phyloP scores from a whole-genome alignment of 2,113 vertebrate species.

The Galemys pyrenaicus region DNA sequence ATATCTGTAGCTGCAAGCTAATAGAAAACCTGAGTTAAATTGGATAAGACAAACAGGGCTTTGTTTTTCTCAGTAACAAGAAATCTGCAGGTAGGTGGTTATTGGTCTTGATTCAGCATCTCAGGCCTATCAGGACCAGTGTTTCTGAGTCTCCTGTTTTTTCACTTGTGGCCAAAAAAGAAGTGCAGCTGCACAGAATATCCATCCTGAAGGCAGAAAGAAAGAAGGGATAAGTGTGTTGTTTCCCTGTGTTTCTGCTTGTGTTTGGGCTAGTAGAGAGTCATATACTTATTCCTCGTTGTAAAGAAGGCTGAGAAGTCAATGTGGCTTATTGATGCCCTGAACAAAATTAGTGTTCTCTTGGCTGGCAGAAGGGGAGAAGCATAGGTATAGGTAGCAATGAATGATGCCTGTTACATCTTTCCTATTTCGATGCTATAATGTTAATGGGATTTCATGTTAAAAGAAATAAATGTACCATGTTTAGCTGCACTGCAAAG shows the following conservation, averaged over 20 bases:
- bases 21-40: background rate
- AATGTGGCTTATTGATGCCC: background rate
- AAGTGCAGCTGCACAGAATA: background rate
- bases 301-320: background rate
- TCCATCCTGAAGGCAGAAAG: background rate
- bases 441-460: background rate
- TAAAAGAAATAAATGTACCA: background rate
- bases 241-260: background rate
- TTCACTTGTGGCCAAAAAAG: background rate
- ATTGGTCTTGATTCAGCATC: background rate
- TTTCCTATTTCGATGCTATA: background rate
- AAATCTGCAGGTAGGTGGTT: background rate
- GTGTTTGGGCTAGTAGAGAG: background rate
- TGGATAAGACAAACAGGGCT: background rate
- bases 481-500: slow-evolving; percentile 11
- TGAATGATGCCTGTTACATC: background rate
- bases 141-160: background rate
- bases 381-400: background rate
- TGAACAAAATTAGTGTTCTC: background rate
- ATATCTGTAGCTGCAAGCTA: slow-evolving; percentile 1
- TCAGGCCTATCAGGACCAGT: background rate
- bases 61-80: slow-evolving; percentile 16
- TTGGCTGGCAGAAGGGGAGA: background rate
- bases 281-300: background rate
- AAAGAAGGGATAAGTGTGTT: background rate